These are phyloP conservation scores for Pagrus major DNA, from an alignment of 2,113 vertebrate species.

Conservation along the genomic window DNA sequence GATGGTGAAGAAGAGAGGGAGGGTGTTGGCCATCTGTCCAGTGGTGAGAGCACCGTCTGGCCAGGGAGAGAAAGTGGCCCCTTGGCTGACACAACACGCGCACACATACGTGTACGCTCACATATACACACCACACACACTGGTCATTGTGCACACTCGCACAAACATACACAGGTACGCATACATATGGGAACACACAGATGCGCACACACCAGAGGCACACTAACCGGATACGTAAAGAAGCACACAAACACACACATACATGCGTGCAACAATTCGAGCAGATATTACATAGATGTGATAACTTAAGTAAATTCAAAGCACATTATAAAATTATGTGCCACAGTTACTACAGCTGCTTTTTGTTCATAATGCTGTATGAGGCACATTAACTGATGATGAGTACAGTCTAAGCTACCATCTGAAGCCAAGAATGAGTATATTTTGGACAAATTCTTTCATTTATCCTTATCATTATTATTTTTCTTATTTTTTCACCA, in stretches of 20 bases:
- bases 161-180: not conserved
- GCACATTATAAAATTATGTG: not conserved
- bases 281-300: not conserved
- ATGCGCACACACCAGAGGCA: not conserved
- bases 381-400: not conserved
- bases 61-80: conserved; percentile 77
- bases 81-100: conserved; percentile 73
- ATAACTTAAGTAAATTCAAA: not conserved
- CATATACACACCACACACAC: not conserved
- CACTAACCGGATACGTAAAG: not conserved
- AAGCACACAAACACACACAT: not conserved
- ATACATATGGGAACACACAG: not conserved
- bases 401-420: not conserved
- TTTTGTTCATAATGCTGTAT: not conserved
- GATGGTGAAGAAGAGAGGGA: conserved; percentile 68
- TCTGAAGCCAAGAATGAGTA: not conserved
- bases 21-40: conserved; percentile 87
- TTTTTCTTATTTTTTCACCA: no score
- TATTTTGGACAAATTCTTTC: not conserved
- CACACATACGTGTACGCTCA: conserved; percentile 34
- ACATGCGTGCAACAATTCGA: not conserved
- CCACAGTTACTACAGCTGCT: not conserved
- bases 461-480: not conserved
- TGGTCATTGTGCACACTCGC: conserved; percentile 1
- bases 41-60: conserved; percentile 87